These are phyloP conservation scores for Sebastiscus albofasciatus DNA, from an alignment of 2,797 vertebrate species.

Conservation along the genomic window DNA sequence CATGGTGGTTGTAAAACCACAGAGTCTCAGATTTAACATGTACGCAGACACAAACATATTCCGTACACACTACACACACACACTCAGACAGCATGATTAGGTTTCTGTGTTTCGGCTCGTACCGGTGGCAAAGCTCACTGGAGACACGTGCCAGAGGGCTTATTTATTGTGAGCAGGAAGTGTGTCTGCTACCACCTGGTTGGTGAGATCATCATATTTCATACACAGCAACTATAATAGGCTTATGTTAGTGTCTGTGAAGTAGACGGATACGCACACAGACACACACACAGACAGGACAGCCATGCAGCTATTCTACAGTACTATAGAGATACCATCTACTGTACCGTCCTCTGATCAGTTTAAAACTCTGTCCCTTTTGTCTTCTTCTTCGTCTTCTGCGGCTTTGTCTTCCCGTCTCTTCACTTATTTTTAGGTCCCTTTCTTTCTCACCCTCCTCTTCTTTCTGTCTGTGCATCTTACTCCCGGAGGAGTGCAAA, in stretches of 20 bases:
- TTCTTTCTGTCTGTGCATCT: constrained; percentile 27
- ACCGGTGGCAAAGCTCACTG: constrained; percentile 8
- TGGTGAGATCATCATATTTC: constrained; percentile 69
- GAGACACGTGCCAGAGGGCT: constrained; percentile 28
- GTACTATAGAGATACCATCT: not conserved
- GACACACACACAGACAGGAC: not conserved
- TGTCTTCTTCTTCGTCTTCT: constrained; percentile 8
- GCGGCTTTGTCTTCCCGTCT: constrained; percentile 33
- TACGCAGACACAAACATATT: constrained; percentile 13
- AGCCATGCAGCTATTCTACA: not conserved
- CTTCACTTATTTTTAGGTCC: constrained; percentile 61
- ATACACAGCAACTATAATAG: constrained; percentile 65
- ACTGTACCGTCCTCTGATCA: not conserved
- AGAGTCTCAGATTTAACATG: constrained; percentile 43
- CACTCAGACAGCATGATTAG: not conserved
- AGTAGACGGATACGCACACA: constrained; percentile 11
- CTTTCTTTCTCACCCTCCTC: constrained; percentile 47
- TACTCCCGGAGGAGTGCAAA: constrained; percentile 24
- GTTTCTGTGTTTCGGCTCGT: constrained; percentile 20
- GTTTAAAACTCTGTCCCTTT: not conserved
- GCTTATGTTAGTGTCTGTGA: constrained; percentile 58
- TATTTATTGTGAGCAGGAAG: constrained; percentile 35
- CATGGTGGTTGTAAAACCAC: constrained; percentile 43
- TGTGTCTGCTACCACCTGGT: constrained; percentile 47
- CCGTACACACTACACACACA: constrained; percentile 10